These are phyloP conservation scores for Bergia sp. DNA, from an alignment of 92 coral and sea anemone species.

Conservation along the genomic window DNA sequence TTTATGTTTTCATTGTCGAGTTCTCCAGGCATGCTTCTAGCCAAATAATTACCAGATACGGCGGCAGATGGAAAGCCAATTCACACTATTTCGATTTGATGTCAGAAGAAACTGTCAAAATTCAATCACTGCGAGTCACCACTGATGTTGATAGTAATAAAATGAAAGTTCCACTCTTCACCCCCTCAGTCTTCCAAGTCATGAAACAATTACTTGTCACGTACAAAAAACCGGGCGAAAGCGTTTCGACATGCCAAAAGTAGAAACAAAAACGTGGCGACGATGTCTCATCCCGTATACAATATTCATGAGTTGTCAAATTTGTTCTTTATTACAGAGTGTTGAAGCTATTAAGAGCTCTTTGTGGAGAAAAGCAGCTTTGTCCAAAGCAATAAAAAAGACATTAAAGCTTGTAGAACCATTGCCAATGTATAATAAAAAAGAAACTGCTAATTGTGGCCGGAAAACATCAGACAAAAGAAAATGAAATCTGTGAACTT, in stretches of 20 bases:
- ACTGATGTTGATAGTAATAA: neutral
- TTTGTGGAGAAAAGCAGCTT: slow-evolving; percentile 13
- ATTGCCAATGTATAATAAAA: neutral
- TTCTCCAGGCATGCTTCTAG: neutral
- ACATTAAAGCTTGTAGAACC: neutral
- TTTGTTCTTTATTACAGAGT: neutral
- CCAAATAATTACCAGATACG: neutral
- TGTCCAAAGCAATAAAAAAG: slow-evolving; percentile 7
- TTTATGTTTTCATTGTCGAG: neutral
- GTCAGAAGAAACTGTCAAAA: neutral
- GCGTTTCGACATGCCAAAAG: slow-evolving; percentile 1
- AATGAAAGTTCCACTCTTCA: neutral
- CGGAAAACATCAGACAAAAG: neutral
- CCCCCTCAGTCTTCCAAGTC: neutral
- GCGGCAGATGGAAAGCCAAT: slow-evolving; percentile 1
- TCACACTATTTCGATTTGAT: neutral
- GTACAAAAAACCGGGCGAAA: neutral
- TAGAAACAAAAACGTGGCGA: neutral
- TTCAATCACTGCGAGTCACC: neutral
- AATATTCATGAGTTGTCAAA: slow-evolving; percentile 6
- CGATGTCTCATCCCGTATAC: neutral
- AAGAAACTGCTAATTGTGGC: slow-evolving; percentile 1
- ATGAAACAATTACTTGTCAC: neutral
- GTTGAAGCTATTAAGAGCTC: slow-evolving; percentile 15
- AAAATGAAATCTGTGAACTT: neutral